Conservation (phyloP, 2,113 vertebrate genomes). For the Cavia aperea region DNA sequence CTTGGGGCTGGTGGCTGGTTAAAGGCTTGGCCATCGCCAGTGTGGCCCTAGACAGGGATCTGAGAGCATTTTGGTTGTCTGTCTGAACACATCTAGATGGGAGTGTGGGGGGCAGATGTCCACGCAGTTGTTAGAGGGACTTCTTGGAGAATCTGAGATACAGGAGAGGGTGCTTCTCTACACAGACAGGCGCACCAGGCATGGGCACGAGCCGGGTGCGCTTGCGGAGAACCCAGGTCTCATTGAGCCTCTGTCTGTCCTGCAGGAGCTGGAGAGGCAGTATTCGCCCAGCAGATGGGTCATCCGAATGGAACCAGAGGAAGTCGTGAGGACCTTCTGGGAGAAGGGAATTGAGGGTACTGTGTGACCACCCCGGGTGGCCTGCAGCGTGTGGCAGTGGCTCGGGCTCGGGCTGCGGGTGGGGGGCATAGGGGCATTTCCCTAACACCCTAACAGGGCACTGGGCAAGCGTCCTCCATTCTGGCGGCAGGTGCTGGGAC, state of each 20-base stretch:
- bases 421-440: background rate
- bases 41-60: background rate
- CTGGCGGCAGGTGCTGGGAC: background rate
- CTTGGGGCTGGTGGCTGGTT: background rate
- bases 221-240: background rate
- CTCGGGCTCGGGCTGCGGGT: background rate
- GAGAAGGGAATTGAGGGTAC: conserved; percentile 80
- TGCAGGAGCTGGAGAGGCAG: conserved; percentile 84
- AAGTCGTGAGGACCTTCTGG: conserved; percentile 78
- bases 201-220: rapidly evolving
- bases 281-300: conserved; percentile 89
- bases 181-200: background rate
- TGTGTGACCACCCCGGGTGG: background rate
- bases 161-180: background rate
- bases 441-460: background rate
- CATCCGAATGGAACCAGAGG: conserved; percentile 78
- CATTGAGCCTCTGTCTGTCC: background rate
- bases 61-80: background rate
- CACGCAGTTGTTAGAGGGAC: background rate
- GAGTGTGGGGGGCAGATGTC: too few relatives aligned
- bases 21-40: rapidly evolving
- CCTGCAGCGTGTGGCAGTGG: background rate
- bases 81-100: background rate
- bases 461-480: background rate
- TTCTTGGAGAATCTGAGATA: background rate